phyloP scores from a whole-genome alignment of 2,797 vertebrate species.

The Coilia nasus region DNA sequence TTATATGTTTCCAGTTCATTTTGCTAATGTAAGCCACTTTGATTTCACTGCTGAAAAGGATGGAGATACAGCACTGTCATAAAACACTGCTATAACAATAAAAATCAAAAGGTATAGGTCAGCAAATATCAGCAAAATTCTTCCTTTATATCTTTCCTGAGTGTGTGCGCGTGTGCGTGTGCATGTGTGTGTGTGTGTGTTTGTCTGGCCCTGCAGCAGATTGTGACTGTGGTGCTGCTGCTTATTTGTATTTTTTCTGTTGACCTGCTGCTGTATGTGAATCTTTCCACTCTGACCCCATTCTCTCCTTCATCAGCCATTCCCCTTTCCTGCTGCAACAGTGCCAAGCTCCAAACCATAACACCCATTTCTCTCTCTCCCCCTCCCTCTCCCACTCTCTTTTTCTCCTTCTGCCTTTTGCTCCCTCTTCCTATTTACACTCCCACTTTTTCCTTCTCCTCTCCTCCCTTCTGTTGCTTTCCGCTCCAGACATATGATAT shows the following conservation, averaged over 20 bases:
- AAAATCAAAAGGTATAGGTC: not conserved
- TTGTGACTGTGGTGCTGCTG: slow-evolving; percentile 12
- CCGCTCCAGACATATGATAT: slow-evolving; percentile 89
- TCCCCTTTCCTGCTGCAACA: slow-evolving; percentile 45
- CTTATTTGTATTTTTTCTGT: slow-evolving; percentile 36
- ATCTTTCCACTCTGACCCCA: slow-evolving; percentile 43
- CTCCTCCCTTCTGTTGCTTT: slow-evolving; percentile 32
- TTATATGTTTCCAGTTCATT: not conserved
- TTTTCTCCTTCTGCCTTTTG: not conserved
- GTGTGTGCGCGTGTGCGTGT: not conserved
- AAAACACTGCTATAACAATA: not conserved
- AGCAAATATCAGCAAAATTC: not conserved
- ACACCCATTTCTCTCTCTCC: slow-evolving; percentile 69
- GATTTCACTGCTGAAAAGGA: not conserved
- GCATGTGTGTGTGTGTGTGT: not conserved
- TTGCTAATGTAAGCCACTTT: not conserved
- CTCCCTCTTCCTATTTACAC: slow-evolving; percentile 28
- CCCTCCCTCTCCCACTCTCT: slow-evolving; percentile 29
- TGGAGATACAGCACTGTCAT: not conserved
- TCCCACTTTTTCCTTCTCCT: slow-evolving; percentile 61
- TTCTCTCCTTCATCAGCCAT: slow-evolving; percentile 57
- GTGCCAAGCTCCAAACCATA: slow-evolving; percentile 65
- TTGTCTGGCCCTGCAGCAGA: not conserved
- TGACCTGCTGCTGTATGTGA: slow-evolving; percentile 41
- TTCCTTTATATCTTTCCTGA: not conserved